Evolutionary conservation across 2,113 vertebrate genomes (phyloP), one percentile per base, ranked within the genome.

Genomic region (Sisor rabdophorus): DNA sequence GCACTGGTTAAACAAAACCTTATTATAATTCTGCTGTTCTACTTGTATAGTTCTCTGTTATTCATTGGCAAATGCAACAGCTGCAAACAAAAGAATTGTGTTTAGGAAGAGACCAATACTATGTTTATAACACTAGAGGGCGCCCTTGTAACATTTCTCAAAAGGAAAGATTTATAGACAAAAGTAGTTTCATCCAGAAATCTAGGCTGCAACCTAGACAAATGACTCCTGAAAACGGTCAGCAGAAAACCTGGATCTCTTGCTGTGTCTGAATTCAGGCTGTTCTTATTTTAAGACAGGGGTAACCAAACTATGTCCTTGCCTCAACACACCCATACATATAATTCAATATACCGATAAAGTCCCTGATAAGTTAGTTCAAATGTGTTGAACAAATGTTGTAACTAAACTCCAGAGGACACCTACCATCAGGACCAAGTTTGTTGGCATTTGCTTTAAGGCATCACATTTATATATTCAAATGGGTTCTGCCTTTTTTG

Each of bases 71-170:
- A 3, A 20, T 36, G 30, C 4, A 60, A 17, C 6, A 61, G 28
- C 17, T 40, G 32, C 20, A 40, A 65, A 26, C 44, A 9, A 4
- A 2, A 26, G 12, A n/a, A n/a, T n/a, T 47, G 16, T 22, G 7
- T 48, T n/a, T 48, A 48, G 2, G 40, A 24, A 15, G n/a, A 12
- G 19, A 64, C 20, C 26, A 50, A 48, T 50, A 22, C 55, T 12
- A 52, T 30, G 9, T 60, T 20, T 2, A 26, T 8, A 24, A 40
- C 76, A 78, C 76, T 78, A 78, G 76, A 72, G 68, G 76, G 76
- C 58, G 55, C 28, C 50, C 69, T 54, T 55, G 76, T 47, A 11
- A 15, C 12, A 64, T 3, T 20, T 22, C 47, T 36, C 28, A 0
- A 71, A 54, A 20, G 9, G 1, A 69, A 55, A 22, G 12, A 20